These are phyloP conservation scores for Cladopsammia gracilis DNA, from an alignment of 64 coral and sea anemone genomes.

Conservation along the genomic window DNA sequence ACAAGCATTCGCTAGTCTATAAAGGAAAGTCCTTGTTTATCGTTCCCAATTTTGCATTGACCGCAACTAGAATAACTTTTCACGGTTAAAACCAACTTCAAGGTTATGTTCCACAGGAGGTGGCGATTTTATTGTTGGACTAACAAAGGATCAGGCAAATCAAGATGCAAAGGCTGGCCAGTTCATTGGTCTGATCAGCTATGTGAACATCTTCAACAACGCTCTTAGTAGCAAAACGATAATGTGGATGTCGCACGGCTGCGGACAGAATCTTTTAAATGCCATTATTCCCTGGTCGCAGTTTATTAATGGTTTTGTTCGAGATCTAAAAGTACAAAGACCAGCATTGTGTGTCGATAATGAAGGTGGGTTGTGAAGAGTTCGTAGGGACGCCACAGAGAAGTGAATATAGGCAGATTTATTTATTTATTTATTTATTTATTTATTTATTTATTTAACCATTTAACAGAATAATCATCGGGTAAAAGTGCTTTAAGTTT, in stretches of 20 bases:
- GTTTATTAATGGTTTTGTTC: constrained; percentile 19
- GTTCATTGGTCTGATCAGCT: constrained; percentile 55
- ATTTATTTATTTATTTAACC: too few species aligned
- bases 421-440: too few species aligned
- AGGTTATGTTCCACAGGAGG: constrained; percentile 13
- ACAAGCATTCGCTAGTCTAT: too few species aligned
- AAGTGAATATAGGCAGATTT: too few species aligned
- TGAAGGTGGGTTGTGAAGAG: background rate
- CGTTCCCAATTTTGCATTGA: too few species aligned
- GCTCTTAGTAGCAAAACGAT: background rate
- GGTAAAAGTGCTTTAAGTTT: too few species aligned
- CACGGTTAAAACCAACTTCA: background rate
- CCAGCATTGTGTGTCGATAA: constrained; percentile 24
- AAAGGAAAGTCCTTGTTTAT: too few species aligned
- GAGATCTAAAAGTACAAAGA: background rate
- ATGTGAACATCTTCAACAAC: constrained; percentile 30
- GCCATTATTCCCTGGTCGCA: constrained; percentile 29
- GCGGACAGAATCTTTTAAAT: background rate
- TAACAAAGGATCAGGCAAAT: constrained; percentile 21
- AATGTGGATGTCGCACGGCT: constrained; percentile 21
- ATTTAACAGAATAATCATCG: too few species aligned
- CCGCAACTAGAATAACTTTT: too few species aligned
- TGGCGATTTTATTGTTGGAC: constrained; percentile 59
- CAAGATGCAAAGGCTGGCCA: constrained; percentile 15
- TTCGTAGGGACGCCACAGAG: too few species aligned